Evolutionary conservation across 2,797 vertebrate genomes (phyloP), one percentile per base, ranked within the genome.

Genomic region (Aulostomus chinensis): DNA sequence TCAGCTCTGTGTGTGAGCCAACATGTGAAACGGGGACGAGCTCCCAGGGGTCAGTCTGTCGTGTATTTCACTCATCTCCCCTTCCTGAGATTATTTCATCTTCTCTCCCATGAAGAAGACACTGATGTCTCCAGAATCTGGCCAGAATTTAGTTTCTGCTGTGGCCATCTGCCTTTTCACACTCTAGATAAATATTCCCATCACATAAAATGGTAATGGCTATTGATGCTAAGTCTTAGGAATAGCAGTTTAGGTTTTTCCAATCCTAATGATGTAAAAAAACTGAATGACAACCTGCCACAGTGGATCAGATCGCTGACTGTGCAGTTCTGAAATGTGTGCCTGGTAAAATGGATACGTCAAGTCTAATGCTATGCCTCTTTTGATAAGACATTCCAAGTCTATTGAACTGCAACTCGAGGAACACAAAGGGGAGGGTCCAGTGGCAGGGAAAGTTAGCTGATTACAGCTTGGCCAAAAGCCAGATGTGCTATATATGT

Each of bases 21-120:
- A 54, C 53, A 49, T 61, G 50, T 54, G 62, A 61, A 70, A 39
- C 9, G 53, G 33, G 50, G 54, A 72, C 36, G 48, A 60, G 42
- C 53, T 75, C 80, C 54, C 77, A 55, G 55, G 26, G 55, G 68
- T 49, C 28, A 3, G 10, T 22, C 69, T 66, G 24, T 64, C 54
- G 40, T 13, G 13, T 39, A 28, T 30, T 60, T 52, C 32, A 35
- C 45, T 26, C 45, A 41, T 55, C 25, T 14, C 24, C 7, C 13
- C 13, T 17, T 54, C 24, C 25, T 54, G 8, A 12, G 3, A 15
- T 34, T 17, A 22, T 3, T 22, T 64, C 29, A 18, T 58, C 7
- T 17, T 35, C 24, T 40, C 28, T 68, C 35, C 40, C 17, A 43
- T 29, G 6, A 30, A 49, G 40, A 35, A 35, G 35, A 38, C 46